A percentile compares a stretch with the other conserved stretches of the same genome.
Evolutionary conservation across 2,888 invertebrate species (phyloP).

Genomic region (Dynastes tityus): DNA sequence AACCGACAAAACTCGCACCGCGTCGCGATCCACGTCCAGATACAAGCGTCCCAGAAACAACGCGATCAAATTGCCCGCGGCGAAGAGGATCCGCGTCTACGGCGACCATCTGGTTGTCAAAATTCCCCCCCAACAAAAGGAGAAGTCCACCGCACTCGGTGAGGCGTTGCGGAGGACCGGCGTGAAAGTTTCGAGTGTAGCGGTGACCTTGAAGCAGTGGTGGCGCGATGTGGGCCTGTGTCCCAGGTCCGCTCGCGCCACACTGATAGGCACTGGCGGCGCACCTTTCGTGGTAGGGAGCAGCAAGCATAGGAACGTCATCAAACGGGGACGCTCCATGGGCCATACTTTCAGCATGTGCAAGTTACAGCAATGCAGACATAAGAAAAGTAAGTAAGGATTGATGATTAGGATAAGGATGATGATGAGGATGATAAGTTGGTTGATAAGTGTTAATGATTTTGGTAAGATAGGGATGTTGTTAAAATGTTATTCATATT

Average conservation of each 20-base stretch:
- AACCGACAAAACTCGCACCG: constrained; percentile 21
- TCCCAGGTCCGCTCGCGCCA: constrained; percentile 67
- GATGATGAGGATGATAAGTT: too few relatives aligned
- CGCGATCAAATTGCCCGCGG: constrained; percentile 4
- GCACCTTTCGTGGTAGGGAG: constrained; percentile 52
- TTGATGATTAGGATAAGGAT: not conserved
- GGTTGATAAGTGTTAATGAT: not conserved
- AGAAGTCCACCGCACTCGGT: constrained; percentile 54
- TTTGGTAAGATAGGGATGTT: not conserved
- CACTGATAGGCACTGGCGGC: constrained; percentile 55
- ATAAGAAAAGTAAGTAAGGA: constrained; percentile 80
- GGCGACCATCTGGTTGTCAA: constrained; percentile 27
- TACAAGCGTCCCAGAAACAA: constrained; percentile 30
- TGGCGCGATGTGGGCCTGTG: constrained; percentile 72
- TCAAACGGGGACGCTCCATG: constrained; percentile 73
- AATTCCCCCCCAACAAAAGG: constrained; percentile 48
- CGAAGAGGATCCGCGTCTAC: constrained; percentile 43
- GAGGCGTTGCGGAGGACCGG: constrained; percentile 60
- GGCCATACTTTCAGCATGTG: constrained; percentile 89
- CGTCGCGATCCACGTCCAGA: constrained; percentile 16
- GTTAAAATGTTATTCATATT: too few relatives aligned
- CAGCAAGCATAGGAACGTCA: constrained; percentile 58
- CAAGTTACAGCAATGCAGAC: constrained; percentile 83
- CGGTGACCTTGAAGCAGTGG: constrained; percentile 71
- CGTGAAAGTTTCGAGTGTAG: constrained; percentile 68